Evolutionary conservation across 2,113 vertebrate species (phyloP).

Genomic region (Orthonyx spaldingii): DNA sequence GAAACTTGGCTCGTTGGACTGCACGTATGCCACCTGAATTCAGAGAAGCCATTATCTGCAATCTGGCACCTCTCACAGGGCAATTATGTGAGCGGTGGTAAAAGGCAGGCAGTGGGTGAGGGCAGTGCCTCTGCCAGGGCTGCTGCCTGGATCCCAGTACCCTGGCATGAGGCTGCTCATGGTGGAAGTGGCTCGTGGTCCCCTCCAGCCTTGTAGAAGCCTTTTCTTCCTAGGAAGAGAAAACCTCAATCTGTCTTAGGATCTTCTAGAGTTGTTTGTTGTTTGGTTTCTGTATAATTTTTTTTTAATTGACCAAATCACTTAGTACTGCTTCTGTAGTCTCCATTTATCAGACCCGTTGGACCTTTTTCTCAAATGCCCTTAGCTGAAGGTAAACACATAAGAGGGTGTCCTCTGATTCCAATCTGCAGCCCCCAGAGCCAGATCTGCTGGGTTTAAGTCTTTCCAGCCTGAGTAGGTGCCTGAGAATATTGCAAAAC

Average conservation of each 20-base stretch:
- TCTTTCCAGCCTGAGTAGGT: not conserved
- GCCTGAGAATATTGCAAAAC: not conserved
- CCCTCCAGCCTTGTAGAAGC: not conserved
- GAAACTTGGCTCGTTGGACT: not conserved
- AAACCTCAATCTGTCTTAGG: accelerated
- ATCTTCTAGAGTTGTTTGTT: not conserved
- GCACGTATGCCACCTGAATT: conserved; percentile 32
- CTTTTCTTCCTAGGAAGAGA: not conserved
- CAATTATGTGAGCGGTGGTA: not conserved
- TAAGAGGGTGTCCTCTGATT: not conserved
- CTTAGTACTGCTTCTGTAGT: not conserved
- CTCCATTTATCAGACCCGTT: not conserved
- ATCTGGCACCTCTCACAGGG: conserved; percentile 20
- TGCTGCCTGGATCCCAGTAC: not conserved
- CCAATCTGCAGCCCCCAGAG: not conserved
- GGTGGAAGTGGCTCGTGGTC: accelerated
- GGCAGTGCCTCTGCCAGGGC: not conserved
- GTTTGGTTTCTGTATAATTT: not conserved
- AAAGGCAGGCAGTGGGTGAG: not conserved
- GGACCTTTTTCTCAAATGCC: not conserved
- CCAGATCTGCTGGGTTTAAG: not conserved
- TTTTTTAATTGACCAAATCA: not conserved
- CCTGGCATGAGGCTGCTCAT: accelerated
- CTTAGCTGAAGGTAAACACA: accelerated
- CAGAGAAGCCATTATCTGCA: not conserved